Evolutionary conservation across 2,888 invertebrate genomes (phyloP), one percentile per base, ranked within the genome.

Genomic region (Holacanthella duospinosa): DNA sequence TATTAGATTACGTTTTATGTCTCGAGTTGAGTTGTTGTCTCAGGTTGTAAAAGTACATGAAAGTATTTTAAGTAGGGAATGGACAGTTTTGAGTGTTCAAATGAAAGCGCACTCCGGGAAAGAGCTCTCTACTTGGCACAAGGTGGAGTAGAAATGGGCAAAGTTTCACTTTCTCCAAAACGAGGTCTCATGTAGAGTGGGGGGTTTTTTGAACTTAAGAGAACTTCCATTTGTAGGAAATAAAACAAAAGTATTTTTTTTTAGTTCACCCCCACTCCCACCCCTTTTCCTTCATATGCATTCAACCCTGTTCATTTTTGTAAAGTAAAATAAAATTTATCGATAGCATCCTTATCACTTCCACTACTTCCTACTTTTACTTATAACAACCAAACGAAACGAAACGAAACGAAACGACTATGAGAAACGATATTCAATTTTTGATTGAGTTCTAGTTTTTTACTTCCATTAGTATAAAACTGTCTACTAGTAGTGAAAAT

Each of bases 151-250:
- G 55, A 55, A 28, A 24, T 55, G 55, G 27, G 54, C 16, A 48
- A 48, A 48, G 19, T 48, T 48, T 48, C 19, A 48, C 36, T 36
- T 36, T 36, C 36, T 36, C 36, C 36, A 36, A 36, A 9, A 36
- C 36, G 48, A 48, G 48, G 48, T 48, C 48, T 48, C 48, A 48
- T 48, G 21, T 48, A 21, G 48, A 48, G 48, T 21, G 21, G 48
- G 21, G n/a, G 48, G 48, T 48, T 21, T 9, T 4, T 9, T 12
- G 36, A 48, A 48, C 12, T 12, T 6, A 4, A 21, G 55, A 55
- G 60, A 64, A 61, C 61, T 54, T 57, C 64, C 60, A 61, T 64
- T 64, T 64, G 61, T 61, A 58, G 64, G 55, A 56, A 64, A 64
- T 61, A 64, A 64, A 64, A 64, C 61, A 64, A 64, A 53, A 55